Evolutionary conservation across 2,797 vertebrate genomes (phyloP), one percentile per base, ranked within the genome.

Genomic region (Takifugu ocellatus): DNA sequence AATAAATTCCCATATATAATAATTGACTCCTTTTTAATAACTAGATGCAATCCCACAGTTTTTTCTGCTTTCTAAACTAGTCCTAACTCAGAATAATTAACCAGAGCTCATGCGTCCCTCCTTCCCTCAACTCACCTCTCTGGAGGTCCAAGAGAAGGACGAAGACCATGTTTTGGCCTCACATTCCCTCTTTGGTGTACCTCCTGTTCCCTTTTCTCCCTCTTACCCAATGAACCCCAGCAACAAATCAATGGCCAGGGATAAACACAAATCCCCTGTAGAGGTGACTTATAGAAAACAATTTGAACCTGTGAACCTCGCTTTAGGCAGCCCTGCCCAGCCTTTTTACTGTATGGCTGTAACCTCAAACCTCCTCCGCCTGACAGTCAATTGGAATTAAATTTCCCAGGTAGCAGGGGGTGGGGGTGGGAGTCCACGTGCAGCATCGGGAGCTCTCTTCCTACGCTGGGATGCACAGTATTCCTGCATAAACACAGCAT

Each of bases 251-350:
- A 89, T 90, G 84, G 72, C 66, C 63, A 44, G 78, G 83, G 84
- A 85, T 87, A 81, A 89, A 83, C 83, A 78, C 75, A 83, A 87
- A 84, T 88, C 84, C 86, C 84, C 86, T 33, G 49, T 55, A 87
- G 87, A 86, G 83, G 86, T 87, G 87, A 89, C 86, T 90, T 86
- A 87, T 87, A 87, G 87, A 87, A 86, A 88, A 87, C 87, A 84
- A 83, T 87, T 87, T 87, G 87, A 86, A 86, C 88, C 75, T 57
- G 66, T 11, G 66, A 70, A 75, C 80, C 79, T 72, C 68, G 51
- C 78, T 80, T 70, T 17, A 70, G 75, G 59, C 72, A 48, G 64
- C 64, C 46, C 46, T 8, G 61, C 77, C 65, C 66, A 76, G 70
- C 67, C 75, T 66, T 78, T 82, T 78, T 76, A 86, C 84, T 84